A percentile compares a stretch with the other conserved stretches of the same genome.
Evolutionary conservation across 1,140 invertebrate species (phyloP).

Genomic region (Drosophila arawakana): DNA sequence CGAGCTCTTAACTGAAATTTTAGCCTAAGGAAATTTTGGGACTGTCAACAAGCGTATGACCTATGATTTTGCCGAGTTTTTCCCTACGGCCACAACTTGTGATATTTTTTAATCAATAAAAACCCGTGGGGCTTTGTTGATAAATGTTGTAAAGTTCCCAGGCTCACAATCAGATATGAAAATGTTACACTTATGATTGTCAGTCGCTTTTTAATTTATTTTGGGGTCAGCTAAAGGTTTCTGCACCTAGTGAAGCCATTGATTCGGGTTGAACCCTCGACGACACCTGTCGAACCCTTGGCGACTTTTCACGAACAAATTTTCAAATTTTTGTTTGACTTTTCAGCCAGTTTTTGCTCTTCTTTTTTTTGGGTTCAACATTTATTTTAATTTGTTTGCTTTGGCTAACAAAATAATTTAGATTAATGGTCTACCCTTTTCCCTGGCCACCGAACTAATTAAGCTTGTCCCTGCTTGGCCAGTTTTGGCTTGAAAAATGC

Average conservation of each 20-base stretch:
- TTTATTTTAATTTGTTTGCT: constrained; percentile 76
- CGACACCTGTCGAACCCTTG: constrained; percentile 56
- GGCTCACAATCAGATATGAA: constrained; percentile 50
- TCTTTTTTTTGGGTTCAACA: constrained; percentile 50
- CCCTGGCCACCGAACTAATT: constrained; percentile 54
- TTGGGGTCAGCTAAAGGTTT: constrained; percentile 4
- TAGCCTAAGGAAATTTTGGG: constrained; percentile 34
- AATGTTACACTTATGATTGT: constrained; percentile 54
- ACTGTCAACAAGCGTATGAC: constrained; percentile 71
- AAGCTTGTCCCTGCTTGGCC: constrained; percentile 36
- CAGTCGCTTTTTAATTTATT: not conserved
- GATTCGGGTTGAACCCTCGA: constrained; percentile 39
- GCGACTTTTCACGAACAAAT: constrained; percentile 41
- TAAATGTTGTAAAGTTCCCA: constrained; percentile 68
- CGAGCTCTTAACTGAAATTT: constrained; percentile 68
- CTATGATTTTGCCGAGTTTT: not conserved
- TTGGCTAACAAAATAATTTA: constrained; percentile 72
- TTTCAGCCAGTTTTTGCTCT: constrained; percentile 6
- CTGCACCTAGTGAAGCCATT: constrained; percentile 64
- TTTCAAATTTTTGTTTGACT: constrained; percentile 65
- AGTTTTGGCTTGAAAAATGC: constrained; percentile 35
- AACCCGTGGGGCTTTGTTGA: constrained; percentile 67
- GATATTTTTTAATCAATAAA: constrained; percentile 76
- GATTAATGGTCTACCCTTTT: constrained; percentile 59
- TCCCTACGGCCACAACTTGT: constrained; percentile 19